Evolutionary conservation across 2,113 vertebrate species (phyloP), one percentile per base, ranked within the genome.

Genomic region (Dicentrarchus labrax): DNA sequence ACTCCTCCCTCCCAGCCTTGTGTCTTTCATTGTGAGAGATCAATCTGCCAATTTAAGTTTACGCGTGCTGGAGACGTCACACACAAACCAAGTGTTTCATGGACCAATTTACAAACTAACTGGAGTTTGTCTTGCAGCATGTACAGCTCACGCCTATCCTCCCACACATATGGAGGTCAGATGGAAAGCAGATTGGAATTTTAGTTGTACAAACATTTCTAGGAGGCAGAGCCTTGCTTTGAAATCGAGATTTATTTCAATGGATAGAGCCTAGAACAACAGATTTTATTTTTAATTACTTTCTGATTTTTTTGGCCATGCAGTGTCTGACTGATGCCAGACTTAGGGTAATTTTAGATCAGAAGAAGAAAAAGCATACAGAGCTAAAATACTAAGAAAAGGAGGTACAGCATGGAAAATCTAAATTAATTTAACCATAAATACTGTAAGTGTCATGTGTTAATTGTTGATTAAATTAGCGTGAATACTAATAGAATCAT

Each of bases 11-110:
- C 51, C 15, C 12, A 41, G 71, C 50, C 15, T 53, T 81, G 78
- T 78, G 76, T 70, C 70, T 88, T 85, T 80, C 68, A 87, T 85
- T 62, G 72, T 70, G 10, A 56, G 45, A 78, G 78, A 77, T 71
- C 45, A 57, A 68, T 80, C 54, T 61, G 62, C 75, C 30, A 57
- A 50, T 73, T 83, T 57, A 60, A 73, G 65, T 47, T 30, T 50
- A 70, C 51, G 30, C 59, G 53, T 36, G 47, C 4, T 8, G 19
- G 1, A 61, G 30, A 81, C 36, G 48, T 65, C 13, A 38, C 76
- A 78, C 57, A 6, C 38, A 50, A 38, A 30, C 60, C 38, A 15
- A 54, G 22, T 50, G 39, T 72, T 84, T 86, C 48, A 72, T 45
- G 22, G 72, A 45, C 41, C 51, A 51, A 56, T 83, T 73, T 82